Evolutionary conservation across 2,797 vertebrate genomes (phyloP).

Genomic region (Tenualosa ilisha): DNA sequence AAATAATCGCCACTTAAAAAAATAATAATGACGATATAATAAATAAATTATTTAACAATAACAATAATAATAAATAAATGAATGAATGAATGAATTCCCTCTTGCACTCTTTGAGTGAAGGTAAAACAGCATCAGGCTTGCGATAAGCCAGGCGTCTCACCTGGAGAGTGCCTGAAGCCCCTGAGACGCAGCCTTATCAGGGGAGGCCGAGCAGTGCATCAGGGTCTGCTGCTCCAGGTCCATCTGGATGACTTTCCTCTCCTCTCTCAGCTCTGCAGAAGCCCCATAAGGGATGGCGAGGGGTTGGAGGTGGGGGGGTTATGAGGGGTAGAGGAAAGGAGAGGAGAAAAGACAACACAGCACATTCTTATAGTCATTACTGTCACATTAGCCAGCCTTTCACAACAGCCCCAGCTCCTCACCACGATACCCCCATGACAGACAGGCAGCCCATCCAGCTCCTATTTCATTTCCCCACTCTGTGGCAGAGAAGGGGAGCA

Average conservation of each 20-base stretch:
- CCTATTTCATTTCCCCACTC: not conserved
- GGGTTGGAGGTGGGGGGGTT: not conserved
- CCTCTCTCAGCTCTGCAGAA: slow-evolving; percentile 69
- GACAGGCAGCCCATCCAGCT: slow-evolving; percentile 3
- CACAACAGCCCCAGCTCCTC: not conserved
- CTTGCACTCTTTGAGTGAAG: not conserved
- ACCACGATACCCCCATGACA: not conserved
- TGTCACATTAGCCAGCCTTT: not conserved
- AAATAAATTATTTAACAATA: too few relatives aligned
- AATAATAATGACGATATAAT: not conserved
- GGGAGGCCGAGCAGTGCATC: not conserved
- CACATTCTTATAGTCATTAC: slow-evolving; percentile 1
- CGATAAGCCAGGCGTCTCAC: slow-evolving; percentile 20
- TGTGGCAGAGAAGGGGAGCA: not conserved
- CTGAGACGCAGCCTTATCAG: slow-evolving; percentile 1
- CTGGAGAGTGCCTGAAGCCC: slow-evolving; percentile 32
- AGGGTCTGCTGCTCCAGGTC: slow-evolving; percentile 56
- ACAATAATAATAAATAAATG: too few relatives aligned
- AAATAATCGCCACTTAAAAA: not conserved
- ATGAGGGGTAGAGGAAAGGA: not conserved
- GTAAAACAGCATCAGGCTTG: not conserved
- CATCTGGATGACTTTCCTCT: slow-evolving; percentile 66
- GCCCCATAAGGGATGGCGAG: not conserved
- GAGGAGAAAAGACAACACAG: not conserved
- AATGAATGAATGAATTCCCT: too few relatives aligned